Evolutionary conservation across 2,797 vertebrate species (phyloP).

Genomic region (Limnodromus scolopaceus): DNA sequence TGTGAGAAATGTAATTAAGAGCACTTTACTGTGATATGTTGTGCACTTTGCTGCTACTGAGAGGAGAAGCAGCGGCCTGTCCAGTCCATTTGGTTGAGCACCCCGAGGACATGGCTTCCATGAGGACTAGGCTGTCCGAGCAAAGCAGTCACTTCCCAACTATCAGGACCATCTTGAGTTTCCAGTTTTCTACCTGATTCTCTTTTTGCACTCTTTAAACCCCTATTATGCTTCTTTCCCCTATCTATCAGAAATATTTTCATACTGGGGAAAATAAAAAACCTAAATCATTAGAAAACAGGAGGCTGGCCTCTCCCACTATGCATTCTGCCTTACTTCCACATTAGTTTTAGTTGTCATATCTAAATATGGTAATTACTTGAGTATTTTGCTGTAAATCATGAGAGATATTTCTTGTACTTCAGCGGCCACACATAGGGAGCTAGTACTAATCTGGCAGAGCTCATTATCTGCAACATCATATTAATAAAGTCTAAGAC

Average conservation of each 20-base stretch:
- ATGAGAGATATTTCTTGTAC: not conserved
- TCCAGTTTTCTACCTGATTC: not conserved
- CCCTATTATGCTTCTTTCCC: not conserved
- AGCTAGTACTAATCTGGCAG: slow-evolving; percentile 16
- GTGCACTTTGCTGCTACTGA: not conserved
- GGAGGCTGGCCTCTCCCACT: not conserved
- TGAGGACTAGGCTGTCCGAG: not conserved
- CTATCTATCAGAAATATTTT: not conserved
- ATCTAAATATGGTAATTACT: slow-evolving; percentile 13
- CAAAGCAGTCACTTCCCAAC: not conserved
- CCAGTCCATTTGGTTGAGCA: not conserved
- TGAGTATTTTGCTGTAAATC: slow-evolving; percentile 28
- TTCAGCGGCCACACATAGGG: not conserved
- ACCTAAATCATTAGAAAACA: not conserved
- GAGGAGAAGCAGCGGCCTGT: not conserved
- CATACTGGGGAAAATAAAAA: not conserved
- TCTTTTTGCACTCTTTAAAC: not conserved
- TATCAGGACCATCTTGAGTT: not conserved
- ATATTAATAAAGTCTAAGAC: not conserved
- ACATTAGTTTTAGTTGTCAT: not conserved
- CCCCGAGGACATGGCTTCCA: not conserved
- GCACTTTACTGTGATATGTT: not conserved
- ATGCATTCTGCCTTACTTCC: not conserved
- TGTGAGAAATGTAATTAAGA: not conserved
- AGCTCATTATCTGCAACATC: slow-evolving; percentile 3